Percentiles rank a stretch among this genome's conserved stretches.
phyloP scores from a whole-genome alignment of 2,797 vertebrate species.

The Acanthis flammea region DNA sequence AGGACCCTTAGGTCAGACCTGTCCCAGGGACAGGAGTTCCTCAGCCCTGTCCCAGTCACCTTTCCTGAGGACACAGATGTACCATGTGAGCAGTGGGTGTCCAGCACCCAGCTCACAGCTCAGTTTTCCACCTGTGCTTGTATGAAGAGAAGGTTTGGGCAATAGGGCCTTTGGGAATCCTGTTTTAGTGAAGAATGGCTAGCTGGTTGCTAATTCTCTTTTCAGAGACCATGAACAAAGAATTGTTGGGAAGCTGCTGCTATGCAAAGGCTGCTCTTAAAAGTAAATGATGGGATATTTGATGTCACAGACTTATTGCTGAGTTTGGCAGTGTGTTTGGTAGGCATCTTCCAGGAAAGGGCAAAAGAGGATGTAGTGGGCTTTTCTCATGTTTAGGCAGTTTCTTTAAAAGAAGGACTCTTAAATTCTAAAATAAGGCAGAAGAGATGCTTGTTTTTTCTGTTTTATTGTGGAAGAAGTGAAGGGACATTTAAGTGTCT shows the following conservation, averaged over 20 bases:
- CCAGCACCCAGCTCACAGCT: neutral
- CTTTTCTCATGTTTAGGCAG: neutral
- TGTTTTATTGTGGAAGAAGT: neutral
- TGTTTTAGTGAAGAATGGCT: neutral
- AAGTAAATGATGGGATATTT: neutral
- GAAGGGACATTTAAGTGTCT: neutral
- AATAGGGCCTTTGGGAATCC: neutral
- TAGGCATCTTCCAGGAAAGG: neutral
- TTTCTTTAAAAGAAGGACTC: neutral
- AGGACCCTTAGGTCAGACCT: neutral
- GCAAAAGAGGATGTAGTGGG: neutral
- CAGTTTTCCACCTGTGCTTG: neutral
- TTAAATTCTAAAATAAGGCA: neutral
- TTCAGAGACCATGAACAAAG: neutral
- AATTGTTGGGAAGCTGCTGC: neutral
- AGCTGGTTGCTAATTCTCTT: neutral
- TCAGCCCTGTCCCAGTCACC: neutral
- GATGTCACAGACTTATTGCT: neutral
- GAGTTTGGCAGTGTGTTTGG: neutral
- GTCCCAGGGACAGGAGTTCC: neutral
- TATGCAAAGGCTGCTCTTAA: neutral
- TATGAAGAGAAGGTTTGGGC: neutral
- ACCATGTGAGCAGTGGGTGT: neutral
- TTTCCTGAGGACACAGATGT: rapidly evolving
- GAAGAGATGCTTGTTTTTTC: neutral